Conservation (phyloP, 2,888 invertebrate species). For the Torymus aiolomorphi region DNA sequence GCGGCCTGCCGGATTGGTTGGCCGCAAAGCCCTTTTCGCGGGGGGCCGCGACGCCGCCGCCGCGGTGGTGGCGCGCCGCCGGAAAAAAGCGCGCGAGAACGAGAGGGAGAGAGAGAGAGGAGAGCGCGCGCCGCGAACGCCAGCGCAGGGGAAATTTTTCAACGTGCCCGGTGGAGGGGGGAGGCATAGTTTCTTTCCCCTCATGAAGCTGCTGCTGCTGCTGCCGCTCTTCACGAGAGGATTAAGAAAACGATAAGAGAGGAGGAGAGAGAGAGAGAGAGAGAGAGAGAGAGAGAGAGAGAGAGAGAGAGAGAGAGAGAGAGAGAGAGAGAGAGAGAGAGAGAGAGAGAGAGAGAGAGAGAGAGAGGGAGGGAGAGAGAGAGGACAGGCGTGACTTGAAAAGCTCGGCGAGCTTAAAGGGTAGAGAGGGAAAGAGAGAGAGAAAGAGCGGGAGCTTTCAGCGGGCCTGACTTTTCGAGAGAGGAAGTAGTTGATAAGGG, state of each 20-base stretch:
- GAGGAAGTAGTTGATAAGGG: slow-evolving; percentile 43
- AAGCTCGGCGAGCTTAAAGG: slow-evolving; percentile 62
- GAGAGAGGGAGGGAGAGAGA: slow-evolving; percentile 52
- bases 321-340: slow-evolving; percentile 41
- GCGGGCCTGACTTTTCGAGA: slow-evolving; percentile 44
- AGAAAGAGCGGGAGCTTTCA: slow-evolving; percentile 36
- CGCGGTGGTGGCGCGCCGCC: slow-evolving; percentile 49
- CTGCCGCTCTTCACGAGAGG: slow-evolving; percentile 41
- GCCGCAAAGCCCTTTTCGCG: slow-evolving; percentile 68
- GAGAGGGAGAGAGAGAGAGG: slow-evolving; percentile 17
- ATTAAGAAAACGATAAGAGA: slow-evolving; percentile 30
- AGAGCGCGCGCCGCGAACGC: slow-evolving; percentile 51
- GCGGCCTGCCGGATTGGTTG: slow-evolving; percentile 72
- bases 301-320: slow-evolving; percentile 44
- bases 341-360: slow-evolving; percentile 30
- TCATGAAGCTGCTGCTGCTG: slow-evolving; percentile 23
- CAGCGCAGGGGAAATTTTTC: slow-evolving; percentile 69
- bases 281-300: slow-evolving; percentile 56
- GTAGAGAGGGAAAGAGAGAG: slow-evolving; percentile 38
- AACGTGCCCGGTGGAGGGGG: slow-evolving; percentile 67
- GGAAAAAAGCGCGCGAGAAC: slow-evolving; percentile 41
- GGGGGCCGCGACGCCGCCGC: slow-evolving; percentile 52
- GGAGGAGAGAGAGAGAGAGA: slow-evolving; percentile 41
- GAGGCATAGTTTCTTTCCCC: slow-evolving; percentile 58
- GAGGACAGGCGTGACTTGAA: slow-evolving; percentile 64